These are phyloP conservation scores for Dendrolimus houi DNA, from an alignment of 2,888 invertebrate species.

Conservation along the genomic window DNA sequence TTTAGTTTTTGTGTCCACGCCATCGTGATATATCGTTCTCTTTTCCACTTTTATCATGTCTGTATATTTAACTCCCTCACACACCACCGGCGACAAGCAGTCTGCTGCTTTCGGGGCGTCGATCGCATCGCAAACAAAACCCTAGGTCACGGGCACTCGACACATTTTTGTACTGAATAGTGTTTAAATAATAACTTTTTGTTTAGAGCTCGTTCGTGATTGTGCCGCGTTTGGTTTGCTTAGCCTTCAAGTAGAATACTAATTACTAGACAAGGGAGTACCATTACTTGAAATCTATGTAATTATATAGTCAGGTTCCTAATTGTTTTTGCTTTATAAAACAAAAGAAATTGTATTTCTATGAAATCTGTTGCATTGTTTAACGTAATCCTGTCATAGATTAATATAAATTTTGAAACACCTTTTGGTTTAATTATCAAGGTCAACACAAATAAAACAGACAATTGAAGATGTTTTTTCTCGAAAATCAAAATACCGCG, in stretches of 20 bases:
- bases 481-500: neutral
- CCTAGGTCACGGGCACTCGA: constrained; percentile 63
- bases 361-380: too few species aligned
- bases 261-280: constrained; percentile 13
- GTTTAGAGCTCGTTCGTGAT: constrained; percentile 26
- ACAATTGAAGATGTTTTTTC: too few species aligned
- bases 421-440: too few species aligned
- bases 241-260: constrained; percentile 31
- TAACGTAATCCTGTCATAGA: too few species aligned
- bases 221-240: constrained; percentile 26
- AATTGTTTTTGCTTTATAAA: too few species aligned
- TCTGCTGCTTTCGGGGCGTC: constrained; percentile 60
- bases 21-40: constrained; percentile 39
- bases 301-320: too few species aligned
- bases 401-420: too few species aligned
- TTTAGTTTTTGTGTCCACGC: constrained; percentile 52
- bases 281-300: neutral
- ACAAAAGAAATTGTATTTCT: too few species aligned
- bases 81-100: constrained; percentile 69
- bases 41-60: constrained; percentile 34
- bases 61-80: constrained; percentile 48
- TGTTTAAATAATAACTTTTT: constrained; percentile 28
- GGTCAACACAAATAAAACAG: too few species aligned
- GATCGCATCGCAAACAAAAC: constrained; percentile 61
- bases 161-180: constrained; percentile 48